Evolutionary conservation across 2,113 vertebrate species (phyloP), one percentile per base, ranked within the genome.

Genomic region (Pyrgilauda ruficollis): DNA sequence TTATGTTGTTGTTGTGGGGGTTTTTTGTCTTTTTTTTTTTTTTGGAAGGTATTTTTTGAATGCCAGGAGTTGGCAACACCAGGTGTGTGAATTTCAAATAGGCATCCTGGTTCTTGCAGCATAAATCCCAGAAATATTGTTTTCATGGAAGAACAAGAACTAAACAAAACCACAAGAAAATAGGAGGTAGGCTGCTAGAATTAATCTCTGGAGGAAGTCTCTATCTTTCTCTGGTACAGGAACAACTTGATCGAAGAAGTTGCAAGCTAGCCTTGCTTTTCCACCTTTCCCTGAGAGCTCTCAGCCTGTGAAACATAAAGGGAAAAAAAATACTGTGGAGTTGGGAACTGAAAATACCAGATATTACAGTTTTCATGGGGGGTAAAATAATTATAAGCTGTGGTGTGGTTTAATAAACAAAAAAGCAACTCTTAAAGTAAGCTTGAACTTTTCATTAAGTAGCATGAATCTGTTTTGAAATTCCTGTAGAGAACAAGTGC

Each of bases 381-480:
- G 13, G 13, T 47, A 39, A 72, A 66, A 79, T 31, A 44, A 30
- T 44, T 80, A 26, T 35, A 46, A 67, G 26, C 28, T 72, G 47
- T 20, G 33, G 19, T 33, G 23, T 47, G 47, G 12, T 55, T 39
- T 94, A 46, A 49, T 76, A 92, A 87, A 84, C 31, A 81, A 83
- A 76, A 78, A 73, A 9, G 10, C 16, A 85, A 39, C 39, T 56
- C 47, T 82, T 79, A 30, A 56, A 73, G 30, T 67, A 81, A 83
- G 67, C 52, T 89, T 76, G 39, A 80, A 67, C 72, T 90, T 74
- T 68, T 55, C 37, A n/a, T 88, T 94, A 92, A 82, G 93, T 91
- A 84, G 13, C 18, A 44, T 35, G 28, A 83, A 84, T 72, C 27
- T 75, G 28, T 86, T 94, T 72, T 53, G 66, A 70, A 93, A 90